These are phyloP conservation scores for Embiotoca jacksoni DNA, from an alignment of 2,113 vertebrate species.

Conservation along the genomic window DNA sequence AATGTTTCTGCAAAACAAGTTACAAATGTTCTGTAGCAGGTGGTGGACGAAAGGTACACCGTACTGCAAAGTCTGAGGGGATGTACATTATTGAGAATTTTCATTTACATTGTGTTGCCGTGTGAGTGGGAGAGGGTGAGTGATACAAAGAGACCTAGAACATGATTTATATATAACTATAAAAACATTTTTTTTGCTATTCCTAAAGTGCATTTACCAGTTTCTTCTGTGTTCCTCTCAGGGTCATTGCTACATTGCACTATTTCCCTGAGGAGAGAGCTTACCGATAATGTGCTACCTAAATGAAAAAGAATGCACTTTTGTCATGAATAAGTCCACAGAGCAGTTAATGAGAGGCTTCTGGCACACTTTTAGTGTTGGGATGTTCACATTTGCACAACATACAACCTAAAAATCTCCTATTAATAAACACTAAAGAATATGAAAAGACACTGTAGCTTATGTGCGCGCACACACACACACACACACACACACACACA, in stretches of 20 bases:
- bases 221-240: background rate
- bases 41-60: too few species aligned
- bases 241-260: too few species aligned
- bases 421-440: background rate
- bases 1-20: too few species aligned
- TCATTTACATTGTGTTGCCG: too few species aligned
- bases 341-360: background rate
- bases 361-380: background rate
- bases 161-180: too few species aligned
- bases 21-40: too few species aligned
- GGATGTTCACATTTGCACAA: background rate
- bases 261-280: background rate
- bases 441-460: slow-evolving; percentile 6
- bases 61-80: too few species aligned
- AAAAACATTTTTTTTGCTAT: background rate
- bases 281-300: background rate
- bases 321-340: background rate
- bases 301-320: too few species aligned
- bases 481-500: background rate
- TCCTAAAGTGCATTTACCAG: background rate
- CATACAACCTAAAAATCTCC: background rate
- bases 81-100: too few species aligned
- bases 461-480: slow-evolving; percentile 4
- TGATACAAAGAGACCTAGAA: too few species aligned
- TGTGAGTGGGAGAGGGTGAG: too few species aligned